These are phyloP conservation scores for Drosophila serrata DNA, from an alignment of 1,140 invertebrate genomes.

Conservation along the genomic window DNA sequence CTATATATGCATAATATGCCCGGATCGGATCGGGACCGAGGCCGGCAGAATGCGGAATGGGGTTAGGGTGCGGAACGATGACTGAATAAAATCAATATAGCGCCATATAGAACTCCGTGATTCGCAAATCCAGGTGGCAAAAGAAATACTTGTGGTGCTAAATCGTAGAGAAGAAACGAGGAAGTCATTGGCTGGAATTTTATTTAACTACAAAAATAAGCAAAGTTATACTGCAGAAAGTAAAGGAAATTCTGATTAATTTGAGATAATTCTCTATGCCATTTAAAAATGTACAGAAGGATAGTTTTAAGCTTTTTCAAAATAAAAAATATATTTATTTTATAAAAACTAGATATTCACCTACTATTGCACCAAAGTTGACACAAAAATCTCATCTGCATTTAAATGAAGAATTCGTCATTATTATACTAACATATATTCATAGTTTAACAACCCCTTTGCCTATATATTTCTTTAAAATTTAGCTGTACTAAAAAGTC, in stretches of 20 bases:
- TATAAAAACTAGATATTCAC: neutral
- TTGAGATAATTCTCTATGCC: neutral
- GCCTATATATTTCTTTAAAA: neutral
- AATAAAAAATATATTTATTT: neutral
- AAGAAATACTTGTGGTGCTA: neutral
- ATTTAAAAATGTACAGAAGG: neutral
- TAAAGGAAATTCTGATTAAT: no score
- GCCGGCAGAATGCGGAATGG: constrained; percentile 56
- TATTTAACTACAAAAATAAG: constrained; percentile 3
- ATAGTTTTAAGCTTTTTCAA: neutral
- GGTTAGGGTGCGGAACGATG: constrained; percentile 71
- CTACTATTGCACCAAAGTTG: neutral
- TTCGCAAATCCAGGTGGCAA: constrained; percentile 42
- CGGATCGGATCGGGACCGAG: constrained; percentile 13
- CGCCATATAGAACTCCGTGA: constrained; percentile 27
- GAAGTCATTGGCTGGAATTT: constrained; percentile 11
- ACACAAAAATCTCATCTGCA: neutral
- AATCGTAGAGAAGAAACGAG: neutral
- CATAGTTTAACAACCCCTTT: neutral
- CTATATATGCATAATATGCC: constrained; percentile 42
- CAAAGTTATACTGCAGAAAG: neutral
- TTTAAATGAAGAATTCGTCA: constrained; percentile 7
- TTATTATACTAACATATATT: neutral
- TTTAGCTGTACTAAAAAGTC: neutral
- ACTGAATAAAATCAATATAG: constrained; percentile 52